phyloP scores from a whole-genome alignment of 2,797 vertebrate species.

The Sternotherus odoratus region DNA sequence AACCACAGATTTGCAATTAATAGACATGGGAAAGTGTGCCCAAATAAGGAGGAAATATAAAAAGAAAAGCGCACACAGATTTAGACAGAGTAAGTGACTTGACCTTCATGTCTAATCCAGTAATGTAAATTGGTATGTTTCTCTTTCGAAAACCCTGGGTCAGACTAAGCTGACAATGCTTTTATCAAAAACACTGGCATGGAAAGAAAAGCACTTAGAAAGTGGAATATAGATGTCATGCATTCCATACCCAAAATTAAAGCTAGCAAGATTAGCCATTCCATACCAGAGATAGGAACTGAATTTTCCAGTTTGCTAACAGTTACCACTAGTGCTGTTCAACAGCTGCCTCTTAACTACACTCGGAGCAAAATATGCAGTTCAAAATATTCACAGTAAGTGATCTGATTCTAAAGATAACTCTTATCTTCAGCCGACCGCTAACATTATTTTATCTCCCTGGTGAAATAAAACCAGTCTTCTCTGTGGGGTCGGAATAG shows the following conservation, averaged over 20 bases:
- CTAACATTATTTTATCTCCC: not conserved
- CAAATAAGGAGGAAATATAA: slow-evolving; percentile 3
- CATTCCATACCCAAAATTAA: rapidly evolving
- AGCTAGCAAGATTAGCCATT: not conserved
- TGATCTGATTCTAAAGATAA: not conserved
- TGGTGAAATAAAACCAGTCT: not conserved
- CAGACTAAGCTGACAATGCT: not conserved
- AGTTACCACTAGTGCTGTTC: not conserved
- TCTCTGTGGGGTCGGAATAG: not conserved
- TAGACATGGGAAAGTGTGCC: not conserved
- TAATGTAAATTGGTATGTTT: not conserved
- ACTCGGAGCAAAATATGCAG: not conserved
- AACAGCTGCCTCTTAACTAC: not conserved
- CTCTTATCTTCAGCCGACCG: not conserved
- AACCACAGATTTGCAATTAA: rapidly evolving
- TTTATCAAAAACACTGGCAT: rapidly evolving
- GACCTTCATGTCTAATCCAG: not conserved
- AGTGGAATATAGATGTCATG: not conserved
- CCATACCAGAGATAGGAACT: rapidly evolving
- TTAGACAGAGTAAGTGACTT: not conserved
- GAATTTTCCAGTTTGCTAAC: not conserved
- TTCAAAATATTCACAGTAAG: not conserved
- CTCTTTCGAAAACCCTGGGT: not conserved
- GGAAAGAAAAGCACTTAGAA: not conserved
- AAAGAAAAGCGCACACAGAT: rapidly evolving